Evolutionary conservation across 2,888 invertebrate species (phyloP).

Genomic region (Oxytorus armatus): DNA sequence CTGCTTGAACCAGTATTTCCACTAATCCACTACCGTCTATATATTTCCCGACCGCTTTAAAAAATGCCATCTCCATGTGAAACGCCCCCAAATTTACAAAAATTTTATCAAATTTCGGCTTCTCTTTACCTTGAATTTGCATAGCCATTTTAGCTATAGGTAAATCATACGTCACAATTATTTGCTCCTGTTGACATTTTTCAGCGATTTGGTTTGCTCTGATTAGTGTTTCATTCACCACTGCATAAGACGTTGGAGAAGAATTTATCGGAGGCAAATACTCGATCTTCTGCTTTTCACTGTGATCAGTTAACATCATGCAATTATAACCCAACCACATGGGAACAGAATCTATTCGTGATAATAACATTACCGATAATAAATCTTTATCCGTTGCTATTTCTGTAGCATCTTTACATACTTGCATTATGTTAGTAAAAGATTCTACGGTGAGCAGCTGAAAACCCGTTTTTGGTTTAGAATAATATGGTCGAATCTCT

Average conservation of each 20-base stretch:
- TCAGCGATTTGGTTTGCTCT: conserved; percentile 56
- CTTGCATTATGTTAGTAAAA: not conserved
- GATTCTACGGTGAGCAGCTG: not conserved
- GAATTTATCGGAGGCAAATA: conserved; percentile 4
- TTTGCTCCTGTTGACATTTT: conserved; percentile 65
- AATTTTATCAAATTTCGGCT: conserved; percentile 68
- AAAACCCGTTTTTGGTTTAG: not conserved
- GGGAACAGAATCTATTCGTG: no score
- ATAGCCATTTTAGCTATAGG: conserved; percentile 72
- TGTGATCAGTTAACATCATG: conserved; percentile 65
- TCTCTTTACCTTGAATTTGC: conserved; percentile 71
- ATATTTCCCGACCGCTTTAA: conserved; percentile 64
- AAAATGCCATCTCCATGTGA: conserved; percentile 71
- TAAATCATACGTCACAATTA: conserved; percentile 72
- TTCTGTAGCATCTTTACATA: conserved; percentile 18
- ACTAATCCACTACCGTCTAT: not conserved
- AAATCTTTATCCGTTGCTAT: conserved; percentile 74
- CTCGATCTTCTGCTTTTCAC: conserved; percentile 70
- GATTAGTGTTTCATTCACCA: conserved; percentile 1
- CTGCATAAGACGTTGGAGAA: conserved; percentile 4
- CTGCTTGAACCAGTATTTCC: not conserved
- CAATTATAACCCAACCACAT: conserved; percentile 77
- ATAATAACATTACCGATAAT: no score
- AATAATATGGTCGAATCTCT: not conserved
- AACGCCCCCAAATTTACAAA: conserved; percentile 74